These are phyloP conservation scores for Acanthornis magna DNA, from an alignment of 2,797 vertebrate species.

Conservation along the genomic window DNA sequence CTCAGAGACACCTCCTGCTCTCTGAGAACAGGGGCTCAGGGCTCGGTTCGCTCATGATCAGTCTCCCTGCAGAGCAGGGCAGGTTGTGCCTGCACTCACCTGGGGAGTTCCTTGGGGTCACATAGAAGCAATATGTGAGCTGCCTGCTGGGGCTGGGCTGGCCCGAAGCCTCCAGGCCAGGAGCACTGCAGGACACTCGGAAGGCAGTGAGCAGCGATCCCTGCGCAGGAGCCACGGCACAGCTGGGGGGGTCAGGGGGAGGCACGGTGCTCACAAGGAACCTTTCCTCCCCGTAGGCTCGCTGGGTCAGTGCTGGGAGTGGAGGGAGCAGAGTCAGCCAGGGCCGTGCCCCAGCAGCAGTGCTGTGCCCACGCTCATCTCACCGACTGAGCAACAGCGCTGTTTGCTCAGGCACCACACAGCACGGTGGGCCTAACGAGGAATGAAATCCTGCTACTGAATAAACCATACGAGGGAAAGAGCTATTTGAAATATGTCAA, in stretches of 20 bases:
- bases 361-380: background rate
- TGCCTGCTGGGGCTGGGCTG: background rate
- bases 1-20: background rate
- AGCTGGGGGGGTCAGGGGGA: slow-evolving; percentile 52
- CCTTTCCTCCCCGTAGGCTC: slow-evolving; percentile 54
- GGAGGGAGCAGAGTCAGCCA: slow-evolving; percentile 1
- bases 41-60: rapidly evolving
- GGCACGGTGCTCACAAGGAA: slow-evolving; percentile 59
- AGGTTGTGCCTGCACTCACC: background rate
- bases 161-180: slow-evolving; percentile 49
- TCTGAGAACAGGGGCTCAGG: background rate
- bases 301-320: slow-evolving; percentile 23
- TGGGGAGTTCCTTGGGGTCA: slow-evolving; percentile 50
- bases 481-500: background rate
- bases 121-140: slow-evolving; percentile 84
- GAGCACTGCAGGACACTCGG: slow-evolving; percentile 74
- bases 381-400: background rate
- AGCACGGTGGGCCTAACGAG: background rate
- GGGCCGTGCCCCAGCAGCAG: background rate
- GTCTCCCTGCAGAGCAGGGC: background rate
- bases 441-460: background rate
- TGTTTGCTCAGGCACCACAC: background rate
- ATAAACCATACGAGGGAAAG: background rate
- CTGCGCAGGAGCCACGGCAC: slow-evolving; percentile 74
- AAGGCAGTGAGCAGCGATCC: slow-evolving; percentile 85